Evolutionary conservation across 2,797 vertebrate species (phyloP).

Genomic region (Hylomyscus alleni): DNA sequence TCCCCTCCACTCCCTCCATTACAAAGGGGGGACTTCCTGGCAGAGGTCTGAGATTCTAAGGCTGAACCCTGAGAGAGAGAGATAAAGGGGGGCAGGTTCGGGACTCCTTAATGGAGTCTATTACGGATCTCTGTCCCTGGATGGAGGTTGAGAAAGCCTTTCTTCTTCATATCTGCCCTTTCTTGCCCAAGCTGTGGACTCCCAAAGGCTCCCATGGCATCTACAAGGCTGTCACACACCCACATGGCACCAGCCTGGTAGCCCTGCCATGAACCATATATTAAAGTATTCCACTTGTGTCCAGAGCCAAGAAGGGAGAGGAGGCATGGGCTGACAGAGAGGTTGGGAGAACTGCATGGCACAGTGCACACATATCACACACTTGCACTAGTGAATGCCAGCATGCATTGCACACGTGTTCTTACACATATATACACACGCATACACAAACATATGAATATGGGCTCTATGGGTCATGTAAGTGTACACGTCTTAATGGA

Average conservation of each 20-base stretch:
- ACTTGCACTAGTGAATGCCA: too few species aligned
- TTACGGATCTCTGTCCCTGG: neutral
- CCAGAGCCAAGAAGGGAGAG: neutral
- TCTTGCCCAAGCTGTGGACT: neutral
- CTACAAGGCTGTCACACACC: too few species aligned
- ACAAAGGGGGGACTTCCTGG: neutral
- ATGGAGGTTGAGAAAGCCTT: neutral
- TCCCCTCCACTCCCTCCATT: neutral
- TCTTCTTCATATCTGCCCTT: neutral
- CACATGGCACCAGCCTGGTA: neutral
- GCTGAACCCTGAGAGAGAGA: neutral
- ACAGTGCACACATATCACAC: neutral
- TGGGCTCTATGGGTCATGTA: neutral
- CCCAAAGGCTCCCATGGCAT: neutral
- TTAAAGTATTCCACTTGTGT: neutral
- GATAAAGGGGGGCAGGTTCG: neutral
- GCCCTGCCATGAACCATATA: neutral
- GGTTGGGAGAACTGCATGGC: neutral
- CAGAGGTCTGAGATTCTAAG: neutral
- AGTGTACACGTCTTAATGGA: neutral
- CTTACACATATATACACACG: fast-evolving
- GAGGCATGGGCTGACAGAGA: neutral
- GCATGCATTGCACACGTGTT: neutral
- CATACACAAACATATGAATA: neutral
- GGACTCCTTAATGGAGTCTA: too few species aligned